Evolutionary conservation across 2,113 vertebrate genomes (phyloP).

Genomic region (Periophthalmodon schlosseri): DNA sequence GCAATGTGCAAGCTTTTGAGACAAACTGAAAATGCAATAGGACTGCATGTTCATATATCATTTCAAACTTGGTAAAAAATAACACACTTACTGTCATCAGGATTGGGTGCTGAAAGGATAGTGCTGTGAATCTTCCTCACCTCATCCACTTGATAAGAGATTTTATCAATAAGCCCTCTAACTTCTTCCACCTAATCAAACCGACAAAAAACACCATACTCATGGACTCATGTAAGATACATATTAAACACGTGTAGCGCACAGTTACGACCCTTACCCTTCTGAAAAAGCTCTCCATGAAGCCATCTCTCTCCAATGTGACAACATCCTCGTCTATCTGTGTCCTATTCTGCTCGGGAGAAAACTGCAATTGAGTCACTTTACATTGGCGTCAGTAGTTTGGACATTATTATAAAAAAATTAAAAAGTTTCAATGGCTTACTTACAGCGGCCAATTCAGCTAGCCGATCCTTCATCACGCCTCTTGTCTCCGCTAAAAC

Average conservation of each 20-base stretch:
- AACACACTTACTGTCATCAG: slow-evolving; percentile 87
- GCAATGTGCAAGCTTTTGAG: too few relatives aligned
- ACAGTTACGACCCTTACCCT: slow-evolving; percentile 76
- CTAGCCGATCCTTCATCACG: slow-evolving; percentile 89
- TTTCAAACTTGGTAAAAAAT: background rate
- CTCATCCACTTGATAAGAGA: slow-evolving; percentile 86
- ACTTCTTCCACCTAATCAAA: slow-evolving; percentile 88
- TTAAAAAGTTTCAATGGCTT: background rate
- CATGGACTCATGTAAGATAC: background rate
- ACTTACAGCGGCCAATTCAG: slow-evolving; percentile 84
- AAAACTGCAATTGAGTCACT: background rate
- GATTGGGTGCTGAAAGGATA: slow-evolving; percentile 93
- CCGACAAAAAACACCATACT: background rate
- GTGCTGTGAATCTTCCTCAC: slow-evolving; percentile 93
- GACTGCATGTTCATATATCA: background rate
- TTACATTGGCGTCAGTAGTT: background rate
- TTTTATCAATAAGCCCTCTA: slow-evolving; percentile 81
- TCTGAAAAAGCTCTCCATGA: slow-evolving; percentile 94
- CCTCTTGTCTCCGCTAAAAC: slow-evolving; percentile 10
- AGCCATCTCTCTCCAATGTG: slow-evolving; percentile 83
- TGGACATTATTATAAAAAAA: background rate
- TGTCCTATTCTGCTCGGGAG: slow-evolving; percentile 71
- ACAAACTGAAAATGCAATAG: background rate
- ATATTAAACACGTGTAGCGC: background rate
- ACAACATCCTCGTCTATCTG: slow-evolving; percentile 83